phyloP scores from a whole-genome alignment of 2,113 vertebrate species.

The Muscicapa adusta region DNA sequence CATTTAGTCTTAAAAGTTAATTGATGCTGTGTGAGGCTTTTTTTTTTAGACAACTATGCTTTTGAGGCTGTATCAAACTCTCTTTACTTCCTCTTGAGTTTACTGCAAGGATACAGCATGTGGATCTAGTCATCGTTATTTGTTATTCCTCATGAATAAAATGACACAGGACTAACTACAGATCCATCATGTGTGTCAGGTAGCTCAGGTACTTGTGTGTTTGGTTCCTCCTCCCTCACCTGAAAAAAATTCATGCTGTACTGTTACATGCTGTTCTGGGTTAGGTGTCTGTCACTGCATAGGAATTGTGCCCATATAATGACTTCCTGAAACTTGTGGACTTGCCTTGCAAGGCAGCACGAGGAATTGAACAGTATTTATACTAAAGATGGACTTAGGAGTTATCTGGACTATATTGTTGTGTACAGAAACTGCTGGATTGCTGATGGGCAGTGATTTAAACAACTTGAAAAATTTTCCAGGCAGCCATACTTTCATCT shows the following conservation, averaged over 20 bases:
- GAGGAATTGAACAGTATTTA: neutral
- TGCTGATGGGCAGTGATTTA: neutral
- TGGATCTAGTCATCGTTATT: neutral
- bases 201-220: neutral
- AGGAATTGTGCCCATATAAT: neutral
- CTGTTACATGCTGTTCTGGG: neutral
- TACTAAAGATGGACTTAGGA: neutral
- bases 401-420: accelerated
- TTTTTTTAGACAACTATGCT: neutral
- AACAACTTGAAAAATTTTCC: neutral
- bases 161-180: neutral
- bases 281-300: neutral
- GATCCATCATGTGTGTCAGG: neutral
- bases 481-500: neutral
- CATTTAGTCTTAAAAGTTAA: neutral
- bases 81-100: neutral
- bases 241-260: neutral
- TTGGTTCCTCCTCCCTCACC: neutral
- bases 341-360: neutral
- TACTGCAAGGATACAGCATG: neutral
- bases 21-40: neutral
- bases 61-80: neutral
- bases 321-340: neutral
- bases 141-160: neutral
- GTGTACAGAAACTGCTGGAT: neutral